Base-by-base conservation (phyloP, 2,888 invertebrate genomes). In the Sinhomidia bicolor region DNA sequence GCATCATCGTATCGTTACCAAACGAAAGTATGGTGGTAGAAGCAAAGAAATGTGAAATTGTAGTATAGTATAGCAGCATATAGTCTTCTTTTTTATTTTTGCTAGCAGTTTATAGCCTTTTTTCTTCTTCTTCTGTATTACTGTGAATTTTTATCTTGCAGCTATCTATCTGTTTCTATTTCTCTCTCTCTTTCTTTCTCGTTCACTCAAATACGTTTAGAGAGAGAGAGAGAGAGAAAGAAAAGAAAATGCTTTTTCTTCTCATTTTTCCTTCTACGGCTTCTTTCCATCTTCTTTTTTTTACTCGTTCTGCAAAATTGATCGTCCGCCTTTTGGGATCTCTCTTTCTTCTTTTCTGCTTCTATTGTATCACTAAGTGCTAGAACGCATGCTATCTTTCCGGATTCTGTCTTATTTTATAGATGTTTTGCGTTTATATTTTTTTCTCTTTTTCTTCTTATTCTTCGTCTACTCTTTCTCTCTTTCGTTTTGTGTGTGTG, bases 251-350 rank as follows among this genome's bases (percentile, higher is more conserved):
- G 47, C 26, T 68, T 44, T 74, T 81, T 26, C 62, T 26, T 81
- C 65, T 44, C 12, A 68, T 71, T 74, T 85, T 80, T 79, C 57
- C 57, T 76, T 44, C 57, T 32, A 76, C 86, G 71, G 51, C 68
- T 71, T 65, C 47, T 79, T 51, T 74, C 60, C 51, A 79, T 88
- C 47, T 88, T 80, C 82, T 84, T 82, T 84, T 82, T 84, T 79
- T 74, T 82, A 86, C 85, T 86, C 82, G 82, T 89, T 87, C 86
- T 83, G 79, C 86, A 86, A 89, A 87, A 89, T 89, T 89, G 89
- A 89, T 89, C 89, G 89, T 82, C 81, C 81, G 89, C 89, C 89
- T 89, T 85, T 86, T 85, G 89, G 89, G 89, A 89, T 82, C 80
- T 89, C 84, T 74, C 84, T 85, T 85, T 85, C 76, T 85, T 44